Conservation (phyloP, 2,797 vertebrate species). For the Falco cherrug region DNA sequence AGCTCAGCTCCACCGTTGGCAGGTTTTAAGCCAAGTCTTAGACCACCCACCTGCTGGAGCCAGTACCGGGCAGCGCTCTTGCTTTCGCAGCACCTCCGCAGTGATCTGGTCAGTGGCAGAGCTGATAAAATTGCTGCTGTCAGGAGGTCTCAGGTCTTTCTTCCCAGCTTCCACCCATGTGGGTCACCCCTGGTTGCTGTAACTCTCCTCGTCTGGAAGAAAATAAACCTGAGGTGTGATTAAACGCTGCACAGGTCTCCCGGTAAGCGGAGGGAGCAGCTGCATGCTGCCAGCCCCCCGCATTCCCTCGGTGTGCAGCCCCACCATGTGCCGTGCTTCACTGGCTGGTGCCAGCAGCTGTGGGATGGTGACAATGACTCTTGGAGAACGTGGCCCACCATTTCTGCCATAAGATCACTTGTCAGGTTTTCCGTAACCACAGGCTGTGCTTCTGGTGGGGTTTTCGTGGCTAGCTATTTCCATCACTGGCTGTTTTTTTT, state of each 20-base stretch:
- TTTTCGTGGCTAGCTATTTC: not conserved
- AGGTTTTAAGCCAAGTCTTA: not conserved
- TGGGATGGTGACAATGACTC: not conserved
- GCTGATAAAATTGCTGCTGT: not conserved
- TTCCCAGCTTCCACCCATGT: accelerated
- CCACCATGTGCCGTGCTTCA: not conserved
- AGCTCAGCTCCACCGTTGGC: not conserved
- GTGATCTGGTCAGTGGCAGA: accelerated
- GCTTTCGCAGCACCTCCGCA: accelerated
- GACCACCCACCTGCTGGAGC: not conserved
- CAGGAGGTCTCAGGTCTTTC: not conserved
- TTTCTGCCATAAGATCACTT: not conserved
- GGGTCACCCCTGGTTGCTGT: not conserved
- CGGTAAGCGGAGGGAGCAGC: not conserved
- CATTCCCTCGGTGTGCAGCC: accelerated
- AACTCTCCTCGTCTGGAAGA: not conserved
- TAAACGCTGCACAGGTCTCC: not conserved
- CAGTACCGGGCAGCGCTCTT: accelerated
- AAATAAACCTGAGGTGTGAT: not conserved
- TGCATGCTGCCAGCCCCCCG: accelerated
- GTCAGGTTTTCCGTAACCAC: not conserved
- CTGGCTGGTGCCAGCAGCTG: not conserved
- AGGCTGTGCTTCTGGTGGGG: not conserved
- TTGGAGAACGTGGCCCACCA: not conserved
- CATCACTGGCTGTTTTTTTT: not conserved